Base-by-base conservation (phyloP, 2,113 vertebrate species). In the Lepus europaeus region DNA sequence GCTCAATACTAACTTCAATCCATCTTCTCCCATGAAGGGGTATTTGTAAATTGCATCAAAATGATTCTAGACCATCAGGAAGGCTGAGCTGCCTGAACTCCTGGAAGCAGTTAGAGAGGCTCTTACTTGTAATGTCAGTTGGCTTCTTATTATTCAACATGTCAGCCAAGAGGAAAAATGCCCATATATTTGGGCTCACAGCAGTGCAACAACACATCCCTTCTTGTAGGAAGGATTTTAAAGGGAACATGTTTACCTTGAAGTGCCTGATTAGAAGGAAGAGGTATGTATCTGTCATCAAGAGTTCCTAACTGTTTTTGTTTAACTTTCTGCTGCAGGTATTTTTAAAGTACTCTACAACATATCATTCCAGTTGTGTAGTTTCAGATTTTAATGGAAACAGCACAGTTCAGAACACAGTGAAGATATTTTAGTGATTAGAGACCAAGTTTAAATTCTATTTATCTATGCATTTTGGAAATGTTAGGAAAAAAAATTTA, bases 71-170 rank as follows among this genome's bases (percentile, higher is more conserved):
- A 59, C 45, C 79, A 11, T 74, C 80, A 70, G 88, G 73, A 74
- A 51, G 49, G 36, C 68, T 61, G 64, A 9, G 49, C 3, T 6
- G 19, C 53, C 29, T 68, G 64, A 87, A 69, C 83, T 91, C 83
- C 29, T 68, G 61, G 88, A 94, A 66, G 39, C 33, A 27, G 36
- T 51, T 82, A 94, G 87, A 53, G 12, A 91, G 83, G 87, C 89
- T 90, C 61, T 92, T 87, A 86, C 89, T 69, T 94, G 19, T 51
- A 84, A 76, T 61, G 56, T 96, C 87, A 66, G 78, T 83, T 17
- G 86, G 80, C 92, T 97, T 95, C 84, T 80, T 88, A 77, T 95
- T 89, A 90, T 96, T 93, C 89, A 91, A 89, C 93, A 77, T 49
- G 33, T 53, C 70, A 89, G 89, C 92, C 20, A 93, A 81, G 84